Percentiles rank a stretch among this genome's conserved stretches.
These are phyloP conservation scores for Ephestia elutella DNA, from an alignment of 1,140 invertebrate genomes.

Conservation along the genomic window DNA sequence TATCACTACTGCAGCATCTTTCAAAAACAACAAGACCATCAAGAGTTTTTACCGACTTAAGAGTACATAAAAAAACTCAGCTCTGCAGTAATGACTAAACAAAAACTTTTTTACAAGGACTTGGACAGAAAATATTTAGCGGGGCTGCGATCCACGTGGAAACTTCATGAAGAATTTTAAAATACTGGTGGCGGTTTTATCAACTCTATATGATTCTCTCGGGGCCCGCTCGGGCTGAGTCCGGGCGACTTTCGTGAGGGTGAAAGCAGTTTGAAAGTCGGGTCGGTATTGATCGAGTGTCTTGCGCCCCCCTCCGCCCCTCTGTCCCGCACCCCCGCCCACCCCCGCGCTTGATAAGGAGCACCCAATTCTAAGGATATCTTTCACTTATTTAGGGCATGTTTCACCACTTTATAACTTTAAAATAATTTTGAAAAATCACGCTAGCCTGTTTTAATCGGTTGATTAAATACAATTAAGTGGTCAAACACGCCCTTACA, in stretches of 20 bases:
- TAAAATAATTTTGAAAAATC: neutral
- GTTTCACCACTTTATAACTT: neutral
- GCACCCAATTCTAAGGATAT: conserved; percentile 56
- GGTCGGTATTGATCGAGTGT: conserved; percentile 73
- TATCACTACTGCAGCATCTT: conserved; percentile 10
- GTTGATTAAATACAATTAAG: neutral
- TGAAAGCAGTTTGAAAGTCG: conserved; percentile 74
- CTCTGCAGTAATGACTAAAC: too few species aligned
- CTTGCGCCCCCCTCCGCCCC: conserved; percentile 42
- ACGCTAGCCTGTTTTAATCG: neutral
- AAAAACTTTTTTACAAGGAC: too few species aligned
- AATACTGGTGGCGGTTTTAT: conserved; percentile 14
- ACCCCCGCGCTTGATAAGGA: conserved; percentile 29
- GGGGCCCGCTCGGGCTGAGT: conserved; percentile 49
- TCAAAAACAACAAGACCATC: neutral
- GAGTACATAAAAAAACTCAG: too few species aligned
- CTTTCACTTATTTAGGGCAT: conserved; percentile 7
- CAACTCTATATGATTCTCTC: conserved; percentile 34
- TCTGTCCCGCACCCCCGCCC: conserved; percentile 24
- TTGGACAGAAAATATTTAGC: too few species aligned
- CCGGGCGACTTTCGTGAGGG: conserved; percentile 72
- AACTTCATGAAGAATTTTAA: neutral
- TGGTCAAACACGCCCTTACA: conserved; percentile 1
- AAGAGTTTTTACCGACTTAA: too few species aligned
- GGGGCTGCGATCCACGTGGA: too few species aligned